Evolutionary conservation across 2,888 invertebrate species (phyloP).

Genomic region (Latrodectus elegans): DNA sequence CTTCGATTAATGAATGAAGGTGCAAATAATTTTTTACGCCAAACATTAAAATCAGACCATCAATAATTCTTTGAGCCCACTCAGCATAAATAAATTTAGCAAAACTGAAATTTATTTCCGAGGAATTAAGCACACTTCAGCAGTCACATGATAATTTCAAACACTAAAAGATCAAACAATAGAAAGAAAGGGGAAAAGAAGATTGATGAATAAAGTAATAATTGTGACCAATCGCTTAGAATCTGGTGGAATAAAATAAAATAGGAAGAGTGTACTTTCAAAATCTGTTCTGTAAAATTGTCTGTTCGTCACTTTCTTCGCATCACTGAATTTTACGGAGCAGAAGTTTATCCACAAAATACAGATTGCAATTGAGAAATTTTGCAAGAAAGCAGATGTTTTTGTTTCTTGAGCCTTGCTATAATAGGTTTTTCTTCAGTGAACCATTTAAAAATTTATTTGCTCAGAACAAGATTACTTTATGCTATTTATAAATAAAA

Average conservation of each 20-base stretch:
- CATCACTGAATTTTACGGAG: slow-evolving; percentile 48
- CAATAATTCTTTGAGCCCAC: background rate
- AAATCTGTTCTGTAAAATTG: slow-evolving; percentile 53
- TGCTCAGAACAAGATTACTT: slow-evolving; percentile 1
- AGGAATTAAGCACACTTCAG: slow-evolving; percentile 40
- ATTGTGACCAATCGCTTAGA: slow-evolving; percentile 49
- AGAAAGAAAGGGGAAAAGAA: slow-evolving; percentile 19
- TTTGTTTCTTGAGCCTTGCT: slow-evolving; percentile 10
- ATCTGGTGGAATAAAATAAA: slow-evolving; percentile 43
- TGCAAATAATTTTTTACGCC: background rate
- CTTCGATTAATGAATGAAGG: too few species aligned
- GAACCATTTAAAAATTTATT: slow-evolving; percentile 35
- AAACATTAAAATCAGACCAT: background rate
- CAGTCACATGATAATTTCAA: slow-evolving; percentile 49
- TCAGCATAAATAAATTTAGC: slow-evolving; percentile 19
- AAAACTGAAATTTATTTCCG: slow-evolving; percentile 44
- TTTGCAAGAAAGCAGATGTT: slow-evolving; percentile 54
- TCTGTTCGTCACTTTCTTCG: slow-evolving; percentile 52
- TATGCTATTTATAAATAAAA: too few species aligned
- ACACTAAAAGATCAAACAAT: slow-evolving; percentile 40
- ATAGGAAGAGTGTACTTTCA: slow-evolving; percentile 29
- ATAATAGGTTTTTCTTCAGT: slow-evolving; percentile 39
- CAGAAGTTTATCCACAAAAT: slow-evolving; percentile 51
- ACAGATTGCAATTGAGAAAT: slow-evolving; percentile 51
- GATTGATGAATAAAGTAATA: slow-evolving; percentile 57